phyloP scores from a whole-genome alignment of 2,888 invertebrate genomes.

The Eupithecia vulgata region DNA sequence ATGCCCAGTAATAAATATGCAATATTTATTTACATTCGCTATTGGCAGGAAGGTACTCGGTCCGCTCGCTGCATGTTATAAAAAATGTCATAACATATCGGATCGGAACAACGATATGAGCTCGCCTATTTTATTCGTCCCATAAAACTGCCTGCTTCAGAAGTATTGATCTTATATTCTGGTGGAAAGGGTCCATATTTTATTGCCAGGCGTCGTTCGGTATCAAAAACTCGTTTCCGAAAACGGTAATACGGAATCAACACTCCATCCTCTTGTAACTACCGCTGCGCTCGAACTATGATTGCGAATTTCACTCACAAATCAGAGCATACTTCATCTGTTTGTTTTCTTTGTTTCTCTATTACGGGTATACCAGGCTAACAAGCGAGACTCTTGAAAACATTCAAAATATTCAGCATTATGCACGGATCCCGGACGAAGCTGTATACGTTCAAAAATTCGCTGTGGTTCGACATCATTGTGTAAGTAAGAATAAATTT shows the following conservation, averaged over 20 bases:
- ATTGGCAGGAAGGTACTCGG: constrained; percentile 18
- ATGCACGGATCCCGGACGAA: constrained; percentile 57
- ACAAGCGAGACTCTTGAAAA: constrained; percentile 58
- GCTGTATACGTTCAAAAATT: constrained; percentile 63
- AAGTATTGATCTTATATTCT: constrained; percentile 42
- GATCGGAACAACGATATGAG: constrained; percentile 35
- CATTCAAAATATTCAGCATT: constrained; percentile 64
- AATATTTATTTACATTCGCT: neutral
- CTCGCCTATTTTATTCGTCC: constrained; percentile 39
- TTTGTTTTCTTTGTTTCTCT: constrained; percentile 69
- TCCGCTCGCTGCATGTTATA: constrained; percentile 40
- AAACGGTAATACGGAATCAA: constrained; percentile 63
- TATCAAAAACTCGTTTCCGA: constrained; percentile 51
- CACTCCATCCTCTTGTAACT: constrained; percentile 24
- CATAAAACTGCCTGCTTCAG: constrained; percentile 42
- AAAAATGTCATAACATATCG: constrained; percentile 42
- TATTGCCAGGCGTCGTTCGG: constrained; percentile 30
- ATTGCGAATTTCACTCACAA: constrained; percentile 73
- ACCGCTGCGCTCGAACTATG: constrained; percentile 53
- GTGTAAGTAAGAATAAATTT: constrained; percentile 64
- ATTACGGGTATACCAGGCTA: constrained; percentile 45
- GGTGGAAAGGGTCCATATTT: constrained; percentile 37
- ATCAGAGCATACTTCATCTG: constrained; percentile 65
- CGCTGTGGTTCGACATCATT: constrained; percentile 64
- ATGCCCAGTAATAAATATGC: neutral